Percentiles rank a stretch among this genome's conserved stretches.
Conservation (phyloP, 2,888 invertebrate species). For the Caenorhabditis sinica region DNA sequence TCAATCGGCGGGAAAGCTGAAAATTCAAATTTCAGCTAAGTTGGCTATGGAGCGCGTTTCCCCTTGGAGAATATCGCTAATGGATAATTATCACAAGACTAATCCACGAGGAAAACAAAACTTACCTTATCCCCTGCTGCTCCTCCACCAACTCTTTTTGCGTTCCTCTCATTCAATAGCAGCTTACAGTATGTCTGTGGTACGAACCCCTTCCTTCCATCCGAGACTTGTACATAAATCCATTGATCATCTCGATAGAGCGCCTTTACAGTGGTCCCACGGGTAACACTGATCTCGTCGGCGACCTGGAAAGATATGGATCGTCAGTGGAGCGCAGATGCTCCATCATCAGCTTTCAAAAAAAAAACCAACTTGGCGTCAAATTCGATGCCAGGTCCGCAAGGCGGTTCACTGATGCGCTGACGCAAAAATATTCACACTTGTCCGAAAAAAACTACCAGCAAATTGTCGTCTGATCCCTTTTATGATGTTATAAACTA, state of each 20-base stretch:
- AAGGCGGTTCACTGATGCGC: too few relatives aligned
- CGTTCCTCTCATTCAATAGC: constrained; percentile 25
- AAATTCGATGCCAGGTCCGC: too few relatives aligned
- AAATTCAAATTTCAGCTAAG: too few relatives aligned
- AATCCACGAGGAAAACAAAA: constrained; percentile 1
- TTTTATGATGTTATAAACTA: too few relatives aligned
- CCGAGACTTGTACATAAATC: constrained; percentile 69
- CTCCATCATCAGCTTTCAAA: background rate
- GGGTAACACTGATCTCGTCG: constrained; percentile 63
- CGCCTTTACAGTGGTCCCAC: constrained; percentile 63
- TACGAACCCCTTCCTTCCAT: constrained; percentile 70
- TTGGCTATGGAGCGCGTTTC: too few relatives aligned
- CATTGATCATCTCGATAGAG: constrained; percentile 73
- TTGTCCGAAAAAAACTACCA: too few relatives aligned
- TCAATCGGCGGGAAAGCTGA: too few relatives aligned
- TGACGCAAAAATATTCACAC: too few relatives aligned
- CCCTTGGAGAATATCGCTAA: too few relatives aligned
- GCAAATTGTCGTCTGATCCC: too few relatives aligned
- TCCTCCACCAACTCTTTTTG: background rate
- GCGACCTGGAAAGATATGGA: constrained; percentile 56
- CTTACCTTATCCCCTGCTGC: background rate
- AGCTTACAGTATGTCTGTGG: constrained; percentile 66
- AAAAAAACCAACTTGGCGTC: too few relatives aligned
- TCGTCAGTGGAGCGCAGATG: background rate
- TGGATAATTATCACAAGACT: too few relatives aligned